phyloP scores from a whole-genome alignment of 30 jellyfish, hydroid and myxozoan genomes.

The Haliclystus octoradiatus region DNA sequence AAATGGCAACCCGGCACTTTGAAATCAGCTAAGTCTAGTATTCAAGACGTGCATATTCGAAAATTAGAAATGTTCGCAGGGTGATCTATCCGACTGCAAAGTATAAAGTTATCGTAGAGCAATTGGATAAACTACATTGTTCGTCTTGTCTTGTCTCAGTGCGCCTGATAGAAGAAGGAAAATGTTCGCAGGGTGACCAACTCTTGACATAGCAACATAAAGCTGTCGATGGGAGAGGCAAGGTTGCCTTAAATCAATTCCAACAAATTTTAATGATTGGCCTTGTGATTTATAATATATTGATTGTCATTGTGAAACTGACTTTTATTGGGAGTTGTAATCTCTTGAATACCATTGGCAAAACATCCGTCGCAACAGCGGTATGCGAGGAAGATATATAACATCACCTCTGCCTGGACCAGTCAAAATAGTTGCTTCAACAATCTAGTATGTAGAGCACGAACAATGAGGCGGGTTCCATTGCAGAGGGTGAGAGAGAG shows the following conservation, averaged over 20 bases:
- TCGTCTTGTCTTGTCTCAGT: too few species aligned
- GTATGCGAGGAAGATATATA: slow-evolving; percentile 18
- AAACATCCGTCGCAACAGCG: slow-evolving; percentile 40
- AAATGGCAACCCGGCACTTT: too few species aligned
- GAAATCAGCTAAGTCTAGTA: too few species aligned
- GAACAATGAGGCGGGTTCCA: slow-evolving; percentile 27
- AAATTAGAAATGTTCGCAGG: too few species aligned
- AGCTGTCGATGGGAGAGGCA: too few species aligned
- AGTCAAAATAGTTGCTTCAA: slow-evolving; percentile 8
- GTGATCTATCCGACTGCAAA: too few species aligned
- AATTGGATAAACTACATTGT: too few species aligned
- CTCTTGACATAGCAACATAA: slow-evolving; percentile 14
- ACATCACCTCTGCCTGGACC: slow-evolving; percentile 16
- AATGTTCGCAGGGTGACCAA: slow-evolving; percentile 8
- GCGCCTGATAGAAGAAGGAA: too few species aligned
- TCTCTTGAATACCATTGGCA: slow-evolving; percentile 13
- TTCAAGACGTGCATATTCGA: too few species aligned
- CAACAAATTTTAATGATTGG: slow-evolving; percentile 6
- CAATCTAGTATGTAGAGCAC: neutral
- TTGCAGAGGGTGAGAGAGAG: slow-evolving; percentile 13
- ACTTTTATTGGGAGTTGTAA: slow-evolving; percentile 8
- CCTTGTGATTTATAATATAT: slow-evolving; percentile 32
- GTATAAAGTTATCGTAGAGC: too few species aligned
- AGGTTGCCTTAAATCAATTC: too few species aligned
- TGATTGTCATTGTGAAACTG: slow-evolving; percentile 20